A percentile compares a stretch with the other conserved stretches of the same genome.
Evolutionary conservation across 2,113 vertebrate genomes (phyloP).

Genomic region (Halichoeres trimaculatus): DNA sequence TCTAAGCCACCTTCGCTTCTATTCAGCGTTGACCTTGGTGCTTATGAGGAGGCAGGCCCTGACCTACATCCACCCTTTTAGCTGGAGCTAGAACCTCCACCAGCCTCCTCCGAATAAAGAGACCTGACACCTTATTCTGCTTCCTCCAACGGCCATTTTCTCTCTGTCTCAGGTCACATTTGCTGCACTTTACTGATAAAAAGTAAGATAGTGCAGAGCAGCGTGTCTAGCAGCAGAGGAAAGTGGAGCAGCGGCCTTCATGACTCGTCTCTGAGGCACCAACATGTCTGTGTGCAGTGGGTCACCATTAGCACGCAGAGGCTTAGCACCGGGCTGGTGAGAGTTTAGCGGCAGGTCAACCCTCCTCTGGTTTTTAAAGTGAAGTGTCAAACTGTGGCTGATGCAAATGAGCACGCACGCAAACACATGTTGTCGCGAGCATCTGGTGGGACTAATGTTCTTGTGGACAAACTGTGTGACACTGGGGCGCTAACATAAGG

Average conservation of each 20-base stretch:
- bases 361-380: slow-evolving; percentile 83
- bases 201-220: not conserved
- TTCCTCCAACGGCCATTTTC: slow-evolving; percentile 26
- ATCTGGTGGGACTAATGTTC: slow-evolving; percentile 59
- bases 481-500: slow-evolving; percentile 36
- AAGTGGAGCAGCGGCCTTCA: slow-evolving; percentile 68
- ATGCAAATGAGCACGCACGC: slow-evolving; percentile 60
- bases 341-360: slow-evolving; percentile 86
- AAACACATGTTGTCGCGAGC: slow-evolving; percentile 42
- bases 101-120: slow-evolving; percentile 54
- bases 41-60: slow-evolving; percentile 76
- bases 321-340: slow-evolving; percentile 86
- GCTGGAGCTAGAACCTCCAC: slow-evolving; percentile 65
- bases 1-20: slow-evolving; percentile 81
- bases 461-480: slow-evolving; percentile 36
- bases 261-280: slow-evolving; percentile 87
- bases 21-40: slow-evolving; percentile 79
- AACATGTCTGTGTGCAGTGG: slow-evolving; percentile 87
- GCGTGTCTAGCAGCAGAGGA: slow-evolving; percentile 40
- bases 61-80: slow-evolving; percentile 80
- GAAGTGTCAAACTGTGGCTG: slow-evolving; percentile 87
- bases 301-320: slow-evolving; percentile 90
- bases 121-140: slow-evolving; percentile 51
- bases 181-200: slow-evolving; percentile 16
- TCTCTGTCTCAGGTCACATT: slow-evolving; percentile 30